Evolutionary conservation across 92 coral and sea anemone species (phyloP).

Genomic region (Parazoanthus swiftii): DNA sequence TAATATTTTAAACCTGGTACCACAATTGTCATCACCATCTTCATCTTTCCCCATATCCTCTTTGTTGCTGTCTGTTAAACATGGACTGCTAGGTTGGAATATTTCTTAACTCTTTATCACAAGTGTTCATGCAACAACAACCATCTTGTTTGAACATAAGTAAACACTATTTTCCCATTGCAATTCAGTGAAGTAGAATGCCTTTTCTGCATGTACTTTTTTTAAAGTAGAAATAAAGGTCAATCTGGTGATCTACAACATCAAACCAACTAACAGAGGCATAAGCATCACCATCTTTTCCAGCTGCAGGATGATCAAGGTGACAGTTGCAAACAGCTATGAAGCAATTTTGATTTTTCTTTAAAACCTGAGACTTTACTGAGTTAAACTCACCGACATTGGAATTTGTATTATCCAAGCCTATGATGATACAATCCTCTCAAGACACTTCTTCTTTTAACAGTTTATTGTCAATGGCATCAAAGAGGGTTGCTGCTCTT

Average conservation of each 20-base stretch:
- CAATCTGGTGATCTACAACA: slow-evolving; percentile 27
- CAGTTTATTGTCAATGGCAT: slow-evolving; percentile 9
- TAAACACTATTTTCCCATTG: slow-evolving; percentile 19
- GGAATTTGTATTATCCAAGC: slow-evolving; percentile 25
- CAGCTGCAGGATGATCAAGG: slow-evolving; percentile 35
- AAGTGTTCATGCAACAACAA: background rate
- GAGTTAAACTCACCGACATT: slow-evolving; percentile 22
- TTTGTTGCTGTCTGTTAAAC: slow-evolving; percentile 17
- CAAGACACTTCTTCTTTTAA: slow-evolving; percentile 4
- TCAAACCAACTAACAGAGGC: slow-evolving; percentile 7
- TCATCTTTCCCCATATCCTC: slow-evolving; percentile 3
- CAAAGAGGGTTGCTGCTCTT: slow-evolving; percentile 33
- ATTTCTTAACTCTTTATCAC: slow-evolving; percentile 39
- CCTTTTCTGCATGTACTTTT: slow-evolving; percentile 30
- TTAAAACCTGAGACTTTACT: background rate
- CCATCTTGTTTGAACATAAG: slow-evolving; percentile 25
- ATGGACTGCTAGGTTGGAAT: slow-evolving; percentile 26
- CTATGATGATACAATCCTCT: slow-evolving; percentile 27
- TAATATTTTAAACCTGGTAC: slow-evolving; percentile 17
- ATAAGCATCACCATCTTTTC: slow-evolving; percentile 37
- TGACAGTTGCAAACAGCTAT: slow-evolving; percentile 36
- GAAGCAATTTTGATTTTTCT: slow-evolving; percentile 22
- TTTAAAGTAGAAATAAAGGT: slow-evolving; percentile 30
- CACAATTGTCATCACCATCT: background rate
- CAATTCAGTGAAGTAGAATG: slow-evolving; percentile 34